Base-by-base conservation (phyloP, 1,140 invertebrate species). In the fruit fly (Drosophila melanogaster) region DNA sequence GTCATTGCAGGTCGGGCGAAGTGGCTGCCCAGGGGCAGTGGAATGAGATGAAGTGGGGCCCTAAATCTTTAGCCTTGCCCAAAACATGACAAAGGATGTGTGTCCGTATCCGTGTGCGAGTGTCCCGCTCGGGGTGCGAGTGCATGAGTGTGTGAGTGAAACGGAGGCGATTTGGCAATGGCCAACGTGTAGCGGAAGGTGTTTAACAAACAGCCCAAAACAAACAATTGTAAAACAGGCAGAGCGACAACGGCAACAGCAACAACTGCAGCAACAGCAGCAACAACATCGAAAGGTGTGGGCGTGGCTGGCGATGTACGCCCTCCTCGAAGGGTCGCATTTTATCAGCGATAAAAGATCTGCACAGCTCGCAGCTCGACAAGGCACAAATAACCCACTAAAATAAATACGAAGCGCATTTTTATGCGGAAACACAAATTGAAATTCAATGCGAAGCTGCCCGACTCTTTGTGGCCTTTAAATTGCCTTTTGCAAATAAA, bases 151-250 rank as follows among this genome's bases (percentile, higher is more conserved):
- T 38, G 46, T 33, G 44, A 40, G 41, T 37, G 66, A 79, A 81
- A 80, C 79, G 64, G 79, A 84, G 79, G 71, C 79, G 79, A 84
- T 76, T 79, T 69, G 41, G 53, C 59, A 49, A 49, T 35, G 49
- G 51, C 66, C 64, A 79, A 89, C 76, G 81, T 90, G 87, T 90
- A 90, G 81, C 67, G 79, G 87, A 90, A 90, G 87, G 87, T 90
- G 87, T 90, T 90, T 90, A 90, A 90, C 87, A 90, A 90, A 90
- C 87, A 90, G 78, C 86, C 72, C 71, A 71, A 90, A 90, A 87
- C 85, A 87, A 89, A 87, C 84, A 87, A 85, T 85, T 85, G 81
- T 85, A 85, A 85, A 84, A 85, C 81, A 85, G 67, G 73, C 72
- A 79, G 58, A 79, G 58, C 62, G 47, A 54, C 79, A 70, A 64